phyloP scores from a whole-genome alignment of 53 echinoderm and acorn worm genomes.

The Temnopleurus reevesii region DNA sequence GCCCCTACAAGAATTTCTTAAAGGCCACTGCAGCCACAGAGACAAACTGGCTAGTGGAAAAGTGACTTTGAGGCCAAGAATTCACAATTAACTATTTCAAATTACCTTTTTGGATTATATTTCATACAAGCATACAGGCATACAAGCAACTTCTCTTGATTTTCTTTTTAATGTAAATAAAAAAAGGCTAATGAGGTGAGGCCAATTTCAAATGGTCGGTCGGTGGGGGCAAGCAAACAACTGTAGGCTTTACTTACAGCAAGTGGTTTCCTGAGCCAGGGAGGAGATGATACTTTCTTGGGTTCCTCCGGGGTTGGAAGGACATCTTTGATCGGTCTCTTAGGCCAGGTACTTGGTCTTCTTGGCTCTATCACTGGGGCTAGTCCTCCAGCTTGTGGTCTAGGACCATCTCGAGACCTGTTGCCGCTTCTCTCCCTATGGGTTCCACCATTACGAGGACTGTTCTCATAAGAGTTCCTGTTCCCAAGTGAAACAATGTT shows the following conservation, averaged over 20 bases:
- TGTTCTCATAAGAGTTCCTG: constrained; percentile 17
- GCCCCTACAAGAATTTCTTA: too few relatives aligned
- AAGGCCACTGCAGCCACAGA: too few relatives aligned
- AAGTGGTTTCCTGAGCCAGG: constrained; percentile 49
- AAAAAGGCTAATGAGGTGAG: too few relatives aligned
- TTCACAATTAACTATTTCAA: too few relatives aligned
- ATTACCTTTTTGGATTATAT: too few relatives aligned
- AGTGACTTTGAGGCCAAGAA: too few relatives aligned
- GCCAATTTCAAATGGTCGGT: too few relatives aligned
- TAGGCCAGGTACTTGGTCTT: constrained; percentile 82
- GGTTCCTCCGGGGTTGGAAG: constrained; percentile 40
- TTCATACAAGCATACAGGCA: too few relatives aligned
- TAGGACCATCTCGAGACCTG: constrained; percentile 21
- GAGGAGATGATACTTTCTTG: constrained; percentile 37
- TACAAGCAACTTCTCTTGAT: too few relatives aligned
- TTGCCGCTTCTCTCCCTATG: constrained; percentile 21
- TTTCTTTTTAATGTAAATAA: too few relatives aligned
- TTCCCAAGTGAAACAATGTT: neutral
- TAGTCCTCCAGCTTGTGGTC: neutral
- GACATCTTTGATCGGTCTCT: constrained; percentile 44
- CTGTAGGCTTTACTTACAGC: constrained; percentile 52
- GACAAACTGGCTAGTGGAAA: too few relatives aligned
- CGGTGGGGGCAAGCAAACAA: too few relatives aligned
- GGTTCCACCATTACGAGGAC: neutral
- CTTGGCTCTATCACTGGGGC: constrained; percentile 21